Base-by-base conservation (phyloP, 2,113 vertebrate species). In the Boulengeromyrus knoepffleri region DNA sequence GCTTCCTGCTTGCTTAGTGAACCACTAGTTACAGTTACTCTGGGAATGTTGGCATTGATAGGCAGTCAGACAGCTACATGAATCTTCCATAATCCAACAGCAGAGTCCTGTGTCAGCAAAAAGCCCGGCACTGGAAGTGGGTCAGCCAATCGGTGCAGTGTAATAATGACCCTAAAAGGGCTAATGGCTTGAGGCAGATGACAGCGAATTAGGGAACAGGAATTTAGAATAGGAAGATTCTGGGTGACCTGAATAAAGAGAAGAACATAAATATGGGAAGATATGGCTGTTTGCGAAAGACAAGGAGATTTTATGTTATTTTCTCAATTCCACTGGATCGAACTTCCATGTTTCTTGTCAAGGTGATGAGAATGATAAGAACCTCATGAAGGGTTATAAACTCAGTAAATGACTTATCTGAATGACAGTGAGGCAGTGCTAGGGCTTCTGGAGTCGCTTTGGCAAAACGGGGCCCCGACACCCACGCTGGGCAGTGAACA, bases 61-160 rank as follows among this genome's bases (percentile, higher is more conserved):
- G 87, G 31, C 31, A 62, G 7, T 52, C n/a, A 7, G 4, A 86
- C 12, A 90, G 89, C 91, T 50, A 84, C 80, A 19, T 62, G 87
- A 87, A 87, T 91, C 84, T 84, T 66, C 90, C 27, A 91, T 91
- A 91, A 90, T 92, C 88, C 84, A 10, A 46, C 31, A 90, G 88
- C 49, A 90, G 89, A 88, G n/a, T 53, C 45, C 13, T 66, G 21
- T 19, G 7, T 27, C 46, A 83, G 74, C 12, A 84, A 88, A 49
- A 84, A 88, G 90, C 90, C 39, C 53, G 89, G 80, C 49, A 89
- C 31, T 39, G 85, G 88, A 92, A 90, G 88, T 85, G 17, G 62
- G 88, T 62, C 70, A 47, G 85, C 85, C 89, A 88, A 90, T 83
- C 83, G 80, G 89, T 89, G 85, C 24, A 10, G 90, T 50, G 31